phyloP scores from a whole-genome alignment of 2,113 vertebrate species.

The Syngnathus floridae region DNA sequence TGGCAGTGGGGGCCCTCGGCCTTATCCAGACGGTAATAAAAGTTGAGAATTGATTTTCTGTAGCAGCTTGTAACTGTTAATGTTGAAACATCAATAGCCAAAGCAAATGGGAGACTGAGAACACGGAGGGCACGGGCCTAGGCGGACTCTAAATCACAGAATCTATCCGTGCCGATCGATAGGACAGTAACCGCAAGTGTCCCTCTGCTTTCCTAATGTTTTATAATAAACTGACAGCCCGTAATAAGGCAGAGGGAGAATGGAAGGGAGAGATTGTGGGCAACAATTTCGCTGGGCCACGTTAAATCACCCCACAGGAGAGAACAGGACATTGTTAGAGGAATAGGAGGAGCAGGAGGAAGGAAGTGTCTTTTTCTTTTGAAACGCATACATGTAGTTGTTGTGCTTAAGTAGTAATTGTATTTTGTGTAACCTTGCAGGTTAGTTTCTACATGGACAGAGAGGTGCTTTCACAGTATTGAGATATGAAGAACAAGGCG shows the following conservation, averaged over 20 bases:
- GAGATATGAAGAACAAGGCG: constrained; percentile 5
- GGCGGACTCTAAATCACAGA: constrained; percentile 85
- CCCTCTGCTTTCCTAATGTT: constrained; percentile 81
- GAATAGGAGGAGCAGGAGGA: constrained; percentile 18
- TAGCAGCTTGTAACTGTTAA: constrained; percentile 98
- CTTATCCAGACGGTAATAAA: constrained; percentile 86
- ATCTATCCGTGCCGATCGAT: constrained; percentile 84
- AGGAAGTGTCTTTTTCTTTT: constrained; percentile 23
- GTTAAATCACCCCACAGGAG: constrained; percentile 67
- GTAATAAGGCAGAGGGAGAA: constrained; percentile 71
- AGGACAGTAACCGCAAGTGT: constrained; percentile 83
- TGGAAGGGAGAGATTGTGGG: constrained; percentile 47
- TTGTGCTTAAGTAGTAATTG: constrained; percentile 37
- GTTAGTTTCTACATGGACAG: constrained; percentile 29
- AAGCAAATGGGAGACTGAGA: constrained; percentile 89
- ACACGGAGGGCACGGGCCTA: constrained; percentile 65
- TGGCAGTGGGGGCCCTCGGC: constrained; percentile 54
- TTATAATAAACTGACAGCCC: constrained; percentile 82
- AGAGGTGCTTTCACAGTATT: constrained; percentile 17
- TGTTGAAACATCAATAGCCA: constrained; percentile 98
- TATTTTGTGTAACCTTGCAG: constrained; percentile 24
- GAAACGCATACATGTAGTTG: constrained; percentile 43
- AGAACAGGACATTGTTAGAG: constrained; percentile 26
- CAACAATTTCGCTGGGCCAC: constrained; percentile 50
- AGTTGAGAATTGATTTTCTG: constrained; percentile 97